Evolutionary conservation across 2,888 invertebrate genomes (phyloP).

Genomic region (Acanthosepion pharaonis): DNA sequence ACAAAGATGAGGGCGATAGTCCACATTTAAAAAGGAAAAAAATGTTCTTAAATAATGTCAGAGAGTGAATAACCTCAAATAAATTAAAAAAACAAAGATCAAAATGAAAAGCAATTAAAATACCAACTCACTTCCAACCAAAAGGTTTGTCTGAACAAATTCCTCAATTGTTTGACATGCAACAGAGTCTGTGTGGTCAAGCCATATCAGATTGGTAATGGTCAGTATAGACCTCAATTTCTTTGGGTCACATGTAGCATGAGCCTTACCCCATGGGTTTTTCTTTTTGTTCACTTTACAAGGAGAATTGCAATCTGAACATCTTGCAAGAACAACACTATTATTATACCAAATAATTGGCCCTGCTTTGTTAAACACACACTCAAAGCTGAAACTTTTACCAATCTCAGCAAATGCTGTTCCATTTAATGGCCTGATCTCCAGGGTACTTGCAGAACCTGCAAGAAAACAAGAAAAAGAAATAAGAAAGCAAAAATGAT

Average conservation of each 20-base stretch:
- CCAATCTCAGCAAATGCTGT: background rate
- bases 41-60: too few relatives aligned
- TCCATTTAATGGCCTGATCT: background rate
- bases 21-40: too few relatives aligned
- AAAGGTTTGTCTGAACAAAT: background rate
- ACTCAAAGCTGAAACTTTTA: background rate
- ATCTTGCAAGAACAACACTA: background rate
- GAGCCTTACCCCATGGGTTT: background rate
- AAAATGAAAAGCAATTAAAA: background rate
- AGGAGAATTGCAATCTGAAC: background rate
- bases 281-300: background rate
- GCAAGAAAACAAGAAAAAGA: background rate
- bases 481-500: too few relatives aligned
- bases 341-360: constrained; percentile 18
- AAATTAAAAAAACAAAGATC: too few relatives aligned
- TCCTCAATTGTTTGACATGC: background rate
- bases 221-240: background rate
- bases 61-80: too few relatives aligned
- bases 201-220: background rate
- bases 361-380: background rate
- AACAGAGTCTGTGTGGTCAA: background rate
- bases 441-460: background rate
- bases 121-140: background rate
- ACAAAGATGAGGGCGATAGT: too few relatives aligned
- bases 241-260: background rate